Conservation (phyloP, 2,797 vertebrate genomes). For the Tauraco hartlaubi region DNA sequence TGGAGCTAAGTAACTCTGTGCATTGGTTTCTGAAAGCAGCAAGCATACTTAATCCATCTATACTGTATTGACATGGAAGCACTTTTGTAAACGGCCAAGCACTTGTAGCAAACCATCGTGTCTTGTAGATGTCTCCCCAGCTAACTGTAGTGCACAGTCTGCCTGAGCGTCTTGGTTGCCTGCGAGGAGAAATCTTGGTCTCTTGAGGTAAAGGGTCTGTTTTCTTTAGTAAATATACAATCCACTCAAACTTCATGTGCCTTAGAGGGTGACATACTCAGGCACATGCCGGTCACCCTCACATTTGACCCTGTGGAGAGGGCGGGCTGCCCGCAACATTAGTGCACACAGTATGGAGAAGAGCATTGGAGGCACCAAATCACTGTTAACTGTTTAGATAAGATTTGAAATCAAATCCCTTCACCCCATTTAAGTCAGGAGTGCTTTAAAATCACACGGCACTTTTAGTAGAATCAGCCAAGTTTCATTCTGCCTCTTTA, state of each 20-base stretch:
- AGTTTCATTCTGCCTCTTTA: slow-evolving; percentile 48
- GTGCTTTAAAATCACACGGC: not conserved
- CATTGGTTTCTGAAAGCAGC: not conserved
- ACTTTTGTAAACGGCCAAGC: not conserved
- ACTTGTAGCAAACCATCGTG: not conserved
- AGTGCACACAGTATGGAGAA: not conserved
- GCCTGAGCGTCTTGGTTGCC: not conserved
- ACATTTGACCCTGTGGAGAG: not conserved
- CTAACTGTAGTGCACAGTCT: not conserved
- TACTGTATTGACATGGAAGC: not conserved
- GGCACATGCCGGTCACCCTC: not conserved
- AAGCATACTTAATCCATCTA: not conserved
- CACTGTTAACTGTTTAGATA: not conserved
- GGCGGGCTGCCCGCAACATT: not conserved
- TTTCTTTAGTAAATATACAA: not conserved
- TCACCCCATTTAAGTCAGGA: slow-evolving; percentile 11
- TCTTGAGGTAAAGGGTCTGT: not conserved
- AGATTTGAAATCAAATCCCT: not conserved
- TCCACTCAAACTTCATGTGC: not conserved
- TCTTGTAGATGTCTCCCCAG: not conserved
- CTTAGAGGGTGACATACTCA: not conserved
- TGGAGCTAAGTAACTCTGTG: not conserved
- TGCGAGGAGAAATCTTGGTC: not conserved
- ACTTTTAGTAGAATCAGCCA: slow-evolving; percentile 8
- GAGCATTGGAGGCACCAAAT: not conserved